These are phyloP conservation scores for Ips typographus DNA, from an alignment of 1,140 invertebrate genomes.

Conservation along the genomic window DNA sequence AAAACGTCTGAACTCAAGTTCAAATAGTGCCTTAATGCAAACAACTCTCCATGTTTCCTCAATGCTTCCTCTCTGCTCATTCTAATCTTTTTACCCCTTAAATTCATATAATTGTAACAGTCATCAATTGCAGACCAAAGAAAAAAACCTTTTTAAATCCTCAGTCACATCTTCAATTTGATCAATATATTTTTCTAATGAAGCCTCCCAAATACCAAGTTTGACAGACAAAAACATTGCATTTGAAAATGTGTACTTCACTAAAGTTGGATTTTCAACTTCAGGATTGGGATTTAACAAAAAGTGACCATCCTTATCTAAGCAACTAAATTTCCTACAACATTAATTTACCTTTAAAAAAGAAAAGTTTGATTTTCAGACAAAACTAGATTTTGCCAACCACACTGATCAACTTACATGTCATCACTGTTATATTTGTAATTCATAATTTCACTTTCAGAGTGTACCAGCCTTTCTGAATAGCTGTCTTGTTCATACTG, in stretches of 20 bases:
- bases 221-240: conserved; percentile 85
- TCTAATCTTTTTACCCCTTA: conserved; percentile 62
- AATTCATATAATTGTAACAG: conserved; percentile 7
- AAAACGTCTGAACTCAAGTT: conserved; percentile 92
- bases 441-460: conserved; percentile 82
- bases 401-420: conserved; percentile 22
- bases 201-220: conserved; percentile 88
- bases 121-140: background rate
- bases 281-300: conserved; percentile 48
- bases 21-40: conserved; percentile 83
- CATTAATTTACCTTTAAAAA: conserved; percentile 4
- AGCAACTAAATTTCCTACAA: conserved; percentile 52
- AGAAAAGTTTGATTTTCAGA: background rate
- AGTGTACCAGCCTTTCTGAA: conserved; percentile 64
- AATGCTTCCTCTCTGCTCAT: conserved; percentile 74
- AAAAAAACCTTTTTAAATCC: conserved; percentile 63
- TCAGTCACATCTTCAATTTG: conserved; percentile 80
- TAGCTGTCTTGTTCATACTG: conserved; percentile 69
- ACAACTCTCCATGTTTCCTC: conserved; percentile 88
- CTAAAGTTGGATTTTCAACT: conserved; percentile 53
- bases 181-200: conserved; percentile 78
- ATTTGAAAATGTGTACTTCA: conserved; percentile 85
- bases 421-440: conserved; percentile 56
- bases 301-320: conserved; percentile 47
- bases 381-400: background rate